Evolutionary conservation across 2,113 vertebrate species (phyloP), one percentile per base, ranked within the genome.

Genomic region (Poicephalus gulielmi): DNA sequence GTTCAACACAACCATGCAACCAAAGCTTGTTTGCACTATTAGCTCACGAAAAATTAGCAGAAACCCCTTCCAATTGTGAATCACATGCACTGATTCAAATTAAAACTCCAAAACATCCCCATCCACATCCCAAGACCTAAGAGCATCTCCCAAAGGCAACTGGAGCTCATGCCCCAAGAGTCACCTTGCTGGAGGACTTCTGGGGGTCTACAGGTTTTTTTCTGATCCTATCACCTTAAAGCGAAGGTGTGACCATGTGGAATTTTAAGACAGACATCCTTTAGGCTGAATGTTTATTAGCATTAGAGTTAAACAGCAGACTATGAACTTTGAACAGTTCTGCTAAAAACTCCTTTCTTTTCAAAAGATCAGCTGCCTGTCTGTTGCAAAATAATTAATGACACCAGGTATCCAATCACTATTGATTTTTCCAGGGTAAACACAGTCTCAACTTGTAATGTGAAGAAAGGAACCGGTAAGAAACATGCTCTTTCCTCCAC

Each of bases 361-460:
- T 80, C 37, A 87, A 83, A 87, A 94, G 77, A 90, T 94, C 85
- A 97, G 92, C 93, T 92, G 92, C 5, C 86, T 81, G 69, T 12
- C 94, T 96, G 64, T 95, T 96, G 88, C 95, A 97, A 97, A 90
- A 95, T 80, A 86, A 96, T 96, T 90, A 78, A 86, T 94, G 60
- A 94, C 77, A 86, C 46, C 70, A 43, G 35, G 63, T 92, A 55
- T 94, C 86, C 83, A 79, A 90, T 46, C 60, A 25, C 68, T 60
- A 62, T 7, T 62, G 71, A 91, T 87, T 84, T 70, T 71, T 83
- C 50, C 35, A 41, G 30, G 16, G 55, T 55, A 87, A 90, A 90
- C 50, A 92, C 63, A 76, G 55, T 79, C 74, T 68, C 70, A 24
- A 47, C 62, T 80, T 78, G 43, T 53, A 85, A 75, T 4, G 39